Conservation (phyloP, 2,797 vertebrate genomes). For the Falco columbarius region DNA sequence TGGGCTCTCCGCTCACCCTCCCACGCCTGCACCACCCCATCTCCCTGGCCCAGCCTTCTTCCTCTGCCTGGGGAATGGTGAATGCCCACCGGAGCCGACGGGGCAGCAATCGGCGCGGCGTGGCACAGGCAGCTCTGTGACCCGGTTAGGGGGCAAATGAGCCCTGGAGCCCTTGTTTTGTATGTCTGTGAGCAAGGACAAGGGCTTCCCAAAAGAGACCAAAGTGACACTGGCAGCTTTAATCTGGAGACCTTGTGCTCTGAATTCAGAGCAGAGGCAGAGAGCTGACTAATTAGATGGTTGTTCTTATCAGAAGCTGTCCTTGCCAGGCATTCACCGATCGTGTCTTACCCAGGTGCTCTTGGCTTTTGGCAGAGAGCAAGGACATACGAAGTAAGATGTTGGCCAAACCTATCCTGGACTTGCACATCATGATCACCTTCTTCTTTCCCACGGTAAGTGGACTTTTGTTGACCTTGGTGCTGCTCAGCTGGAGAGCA, state of each 20-base stretch:
- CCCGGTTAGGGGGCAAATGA: neutral
- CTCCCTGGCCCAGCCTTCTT: neutral
- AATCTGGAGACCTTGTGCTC: neutral
- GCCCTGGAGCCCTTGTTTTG: neutral
- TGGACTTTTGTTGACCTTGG: neutral
- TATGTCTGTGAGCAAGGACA: neutral
- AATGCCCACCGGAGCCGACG: neutral
- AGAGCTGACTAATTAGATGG: neutral
- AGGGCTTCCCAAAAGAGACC: neutral
- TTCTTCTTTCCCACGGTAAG: neutral
- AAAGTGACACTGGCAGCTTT: neutral
- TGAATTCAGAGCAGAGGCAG: neutral
- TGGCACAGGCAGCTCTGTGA: neutral
- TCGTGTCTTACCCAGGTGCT: neutral
- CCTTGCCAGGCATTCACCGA: neutral
- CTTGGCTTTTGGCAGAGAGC: neutral
- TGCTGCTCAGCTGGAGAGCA: rapidly evolving
- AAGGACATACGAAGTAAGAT: neutral
- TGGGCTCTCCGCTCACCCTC: neutral
- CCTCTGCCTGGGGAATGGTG: neutral
- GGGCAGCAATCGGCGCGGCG: no score
- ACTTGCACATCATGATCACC: neutral
- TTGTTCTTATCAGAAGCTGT: neutral
- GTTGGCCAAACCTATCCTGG: neutral
- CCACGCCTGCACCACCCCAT: neutral